Evolutionary conservation across 53 echinoderm and acorn worm genomes (phyloP), one percentile per base, ranked within the genome.

Genomic region (Zoroaster sp.): DNA sequence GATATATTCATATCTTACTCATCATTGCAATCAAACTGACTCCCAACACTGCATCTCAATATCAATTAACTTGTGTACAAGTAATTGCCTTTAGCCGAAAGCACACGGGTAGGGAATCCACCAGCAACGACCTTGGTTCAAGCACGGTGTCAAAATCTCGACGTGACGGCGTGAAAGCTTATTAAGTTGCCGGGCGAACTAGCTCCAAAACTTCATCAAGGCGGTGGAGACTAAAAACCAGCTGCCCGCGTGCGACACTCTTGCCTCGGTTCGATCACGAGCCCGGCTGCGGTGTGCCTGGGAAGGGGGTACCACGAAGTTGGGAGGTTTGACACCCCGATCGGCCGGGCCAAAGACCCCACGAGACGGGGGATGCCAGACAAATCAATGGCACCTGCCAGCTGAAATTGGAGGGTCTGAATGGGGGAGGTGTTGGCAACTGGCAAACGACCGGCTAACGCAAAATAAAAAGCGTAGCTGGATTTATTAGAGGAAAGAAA

Each of bases 91-190:
- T 30, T 18, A 85, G 85, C 47, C 11, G n/a, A 20, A 71, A 21
- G 71, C 81, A 37, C 36, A 25, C 30, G 8, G 13, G 55, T n/a
- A 30, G 15, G 85, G 66, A 67, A 66, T 42, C 49, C 39, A 49
- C 36, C 85, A 69, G 37, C 70, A 35, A 41, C 85, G 85, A 85
- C 85, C 85, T 85, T 85, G 85, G 85, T 85, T 45, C 70, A 35
- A 49, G 46, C 71, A 51, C 85, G 85, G 85, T 70, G 85, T 85
- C 81, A 81, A 81, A 81, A 81, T 81, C 85, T 70, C 85, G 85
- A 85, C 70, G 85, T 85, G 85, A 33, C 85, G 85, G 85, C 85
- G 85, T 85, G 85, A 85, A 85, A 85, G 85, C 85, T 85, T 85
- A 85, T 85, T 85, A 85, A 85, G 85, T 85, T 85, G 70, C 69